These are phyloP conservation scores for Oreochromis tanganicae DNA, from an alignment of 2,113 vertebrate genomes.

Conservation along the genomic window DNA sequence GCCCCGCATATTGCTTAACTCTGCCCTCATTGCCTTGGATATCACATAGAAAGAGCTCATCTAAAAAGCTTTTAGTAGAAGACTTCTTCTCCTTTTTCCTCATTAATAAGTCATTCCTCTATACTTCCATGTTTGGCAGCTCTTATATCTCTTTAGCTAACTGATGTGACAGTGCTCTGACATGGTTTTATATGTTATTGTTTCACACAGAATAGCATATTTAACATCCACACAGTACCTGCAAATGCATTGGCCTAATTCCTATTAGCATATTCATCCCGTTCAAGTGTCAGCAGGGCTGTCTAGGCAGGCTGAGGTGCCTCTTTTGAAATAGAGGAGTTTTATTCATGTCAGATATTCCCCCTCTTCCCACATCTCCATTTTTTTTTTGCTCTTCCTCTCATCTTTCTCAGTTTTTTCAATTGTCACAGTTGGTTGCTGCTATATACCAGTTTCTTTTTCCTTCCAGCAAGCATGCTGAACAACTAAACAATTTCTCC, in stretches of 20 bases:
- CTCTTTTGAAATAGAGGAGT: constrained; percentile 10
- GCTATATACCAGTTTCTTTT: constrained; percentile 26
- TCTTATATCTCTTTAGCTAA: constrained; percentile 5
- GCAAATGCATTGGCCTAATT: neutral
- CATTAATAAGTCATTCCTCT: constrained; percentile 3
- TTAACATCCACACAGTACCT: neutral
- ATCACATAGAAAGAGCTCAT: neutral
- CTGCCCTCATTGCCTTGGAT: neutral
- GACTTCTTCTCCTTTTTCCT: neutral
- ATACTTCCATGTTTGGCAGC: neutral
- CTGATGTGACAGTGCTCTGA: neutral
- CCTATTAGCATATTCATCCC: constrained; percentile 54
- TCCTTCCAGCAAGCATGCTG: constrained; percentile 26
- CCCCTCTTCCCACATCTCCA: neutral
- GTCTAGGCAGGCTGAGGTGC: neutral
- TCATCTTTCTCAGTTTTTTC: constrained; percentile 40
- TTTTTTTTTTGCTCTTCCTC: neutral
- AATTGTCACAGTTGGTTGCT: constrained; percentile 58
- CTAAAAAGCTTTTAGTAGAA: neutral
- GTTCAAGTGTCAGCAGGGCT: neutral
- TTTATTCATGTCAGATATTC: constrained; percentile 41
- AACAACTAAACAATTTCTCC: constrained; percentile 52
- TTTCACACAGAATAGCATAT: constrained; percentile 19
- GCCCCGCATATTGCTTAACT: neutral
- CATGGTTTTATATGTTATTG: neutral